Evolutionary conservation across 2,113 vertebrate species (phyloP).

Genomic region (Bostrychus sinensis): DNA sequence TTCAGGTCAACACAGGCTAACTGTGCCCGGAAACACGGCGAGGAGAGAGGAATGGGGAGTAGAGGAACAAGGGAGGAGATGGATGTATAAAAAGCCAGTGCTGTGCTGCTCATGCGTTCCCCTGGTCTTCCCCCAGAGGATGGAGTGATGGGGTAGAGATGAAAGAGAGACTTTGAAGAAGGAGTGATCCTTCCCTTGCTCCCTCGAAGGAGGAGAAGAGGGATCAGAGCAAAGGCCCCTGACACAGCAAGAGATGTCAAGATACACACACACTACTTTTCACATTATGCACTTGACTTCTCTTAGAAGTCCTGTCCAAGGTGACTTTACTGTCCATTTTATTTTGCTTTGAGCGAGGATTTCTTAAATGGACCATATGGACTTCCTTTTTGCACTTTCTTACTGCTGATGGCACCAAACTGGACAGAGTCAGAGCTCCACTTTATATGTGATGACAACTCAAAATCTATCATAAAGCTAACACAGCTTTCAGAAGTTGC

Average conservation of each 20-base stretch:
- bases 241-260: constrained; percentile 73
- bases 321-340: constrained; percentile 64
- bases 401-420: constrained; percentile 37
- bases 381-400: constrained; percentile 25
- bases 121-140: constrained; percentile 53
- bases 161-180: constrained; percentile 76
- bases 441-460: constrained; percentile 12
- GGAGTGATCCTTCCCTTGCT: constrained; percentile 65
- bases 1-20: constrained; percentile 46
- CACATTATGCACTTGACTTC: constrained; percentile 69
- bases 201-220: constrained; percentile 63
- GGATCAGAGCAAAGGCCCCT: constrained; percentile 70
- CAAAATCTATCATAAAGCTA: constrained; percentile 6
- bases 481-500: constrained; percentile 18
- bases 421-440: constrained; percentile 19
- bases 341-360: constrained; percentile 52
- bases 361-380: constrained; percentile 56
- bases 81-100: constrained; percentile 58
- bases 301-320: constrained; percentile 59
- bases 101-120: constrained; percentile 55
- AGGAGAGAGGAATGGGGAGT: constrained; percentile 25
- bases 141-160: constrained; percentile 69
- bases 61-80: constrained; percentile 51
- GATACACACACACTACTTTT: constrained; percentile 58
- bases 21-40: constrained; percentile 26